A percentile compares a stretch with the other conserved stretches of the same genome.
Conservation (phyloP, 2,888 invertebrate genomes). For the Melanophora roralis region DNA sequence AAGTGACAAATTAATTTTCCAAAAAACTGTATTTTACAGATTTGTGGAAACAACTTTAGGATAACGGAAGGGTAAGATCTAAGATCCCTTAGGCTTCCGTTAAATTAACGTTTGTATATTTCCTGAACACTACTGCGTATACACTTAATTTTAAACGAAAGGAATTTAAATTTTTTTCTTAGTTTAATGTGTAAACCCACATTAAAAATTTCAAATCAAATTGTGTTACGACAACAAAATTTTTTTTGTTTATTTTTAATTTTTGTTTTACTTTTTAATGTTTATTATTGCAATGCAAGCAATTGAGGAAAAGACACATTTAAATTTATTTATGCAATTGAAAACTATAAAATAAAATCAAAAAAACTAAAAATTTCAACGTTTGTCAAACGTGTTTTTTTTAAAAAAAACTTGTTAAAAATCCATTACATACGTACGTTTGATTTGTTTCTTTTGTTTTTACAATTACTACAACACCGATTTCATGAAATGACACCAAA, state of each 20-base stretch:
- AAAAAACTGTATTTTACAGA: no score
- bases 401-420: neutral
- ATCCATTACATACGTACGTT: neutral
- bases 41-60: no score
- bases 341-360: constrained; percentile 26
- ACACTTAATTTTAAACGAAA: no score
- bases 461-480: neutral
- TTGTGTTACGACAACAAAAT: constrained; percentile 13
- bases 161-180: no score
- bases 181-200: no score
- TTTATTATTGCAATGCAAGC: neutral
- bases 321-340: constrained; percentile 42
- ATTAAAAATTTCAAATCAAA: neutral
- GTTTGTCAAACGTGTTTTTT: constrained; percentile 53
- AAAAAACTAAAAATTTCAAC: constrained; percentile 36
- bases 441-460: neutral
- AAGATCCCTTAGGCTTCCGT: no score
- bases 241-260: neutral
- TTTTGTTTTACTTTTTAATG: neutral
- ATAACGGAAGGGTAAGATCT: no score
- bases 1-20: no score
- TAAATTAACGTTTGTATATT: no score
- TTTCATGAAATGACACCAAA: constrained; percentile 4
- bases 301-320: neutral
- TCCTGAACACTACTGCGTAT: no score